These are phyloP conservation scores for Lycodopsis pacificus DNA, from an alignment of 2,797 vertebrate species.

Conservation along the genomic window DNA sequence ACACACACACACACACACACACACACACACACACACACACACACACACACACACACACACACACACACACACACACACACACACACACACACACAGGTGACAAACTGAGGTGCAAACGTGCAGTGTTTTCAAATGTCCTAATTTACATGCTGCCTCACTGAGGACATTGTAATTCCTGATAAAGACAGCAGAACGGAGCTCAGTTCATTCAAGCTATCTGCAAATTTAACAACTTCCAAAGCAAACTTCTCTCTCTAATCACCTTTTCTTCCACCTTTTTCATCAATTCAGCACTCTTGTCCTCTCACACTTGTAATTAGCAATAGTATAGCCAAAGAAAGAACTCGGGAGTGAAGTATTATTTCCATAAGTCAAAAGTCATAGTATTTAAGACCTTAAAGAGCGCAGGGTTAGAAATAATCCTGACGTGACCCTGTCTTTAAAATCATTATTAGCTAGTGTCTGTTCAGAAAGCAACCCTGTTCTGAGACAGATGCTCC, in stretches of 20 bases:
- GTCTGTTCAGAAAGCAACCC: no score
- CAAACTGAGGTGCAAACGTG: conserved; percentile 29
- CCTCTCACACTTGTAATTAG: background rate
- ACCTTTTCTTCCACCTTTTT: conserved; percentile 13
- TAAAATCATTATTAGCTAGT: background rate
- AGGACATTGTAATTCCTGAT: conserved; percentile 22
- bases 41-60: no score
- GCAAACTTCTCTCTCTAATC: conserved; percentile 23
- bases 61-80: no score
- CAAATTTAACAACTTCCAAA: conserved; percentile 14
- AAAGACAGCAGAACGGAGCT: conserved; percentile 7
- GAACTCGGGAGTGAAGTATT: background rate
- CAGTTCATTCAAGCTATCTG: background rate
- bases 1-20: no score
- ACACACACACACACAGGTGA: conserved; percentile 16
- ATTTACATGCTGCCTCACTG: conserved; percentile 36
- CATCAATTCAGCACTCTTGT: background rate
- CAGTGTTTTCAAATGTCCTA: conserved; percentile 34
- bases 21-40: no score
- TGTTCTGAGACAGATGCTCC: no score
- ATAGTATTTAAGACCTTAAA: background rate
- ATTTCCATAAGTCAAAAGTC: background rate
- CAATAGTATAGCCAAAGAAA: background rate
- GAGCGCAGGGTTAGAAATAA: background rate
- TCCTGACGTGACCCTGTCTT: background rate